Percentiles rank a stretch among this genome's conserved stretches.
These are phyloP conservation scores for Catharus ustulatus DNA, from an alignment of 2,797 vertebrate genomes.

Conservation along the genomic window DNA sequence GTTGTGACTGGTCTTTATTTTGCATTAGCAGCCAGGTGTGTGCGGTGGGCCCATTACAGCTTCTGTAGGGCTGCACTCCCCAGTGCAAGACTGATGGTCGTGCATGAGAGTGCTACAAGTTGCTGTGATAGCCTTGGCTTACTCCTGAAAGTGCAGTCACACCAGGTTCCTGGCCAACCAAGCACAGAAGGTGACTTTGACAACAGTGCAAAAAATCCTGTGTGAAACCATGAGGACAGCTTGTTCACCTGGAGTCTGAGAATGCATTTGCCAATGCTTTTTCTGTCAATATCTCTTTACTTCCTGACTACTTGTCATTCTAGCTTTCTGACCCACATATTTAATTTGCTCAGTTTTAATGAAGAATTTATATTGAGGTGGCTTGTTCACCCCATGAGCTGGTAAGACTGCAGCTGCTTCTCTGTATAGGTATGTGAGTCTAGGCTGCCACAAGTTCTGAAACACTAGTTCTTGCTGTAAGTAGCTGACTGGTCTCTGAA, in stretches of 20 bases:
- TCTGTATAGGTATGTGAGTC: not conserved
- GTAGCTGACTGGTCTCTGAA: not conserved
- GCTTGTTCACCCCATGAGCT: not conserved
- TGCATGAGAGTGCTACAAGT: not conserved
- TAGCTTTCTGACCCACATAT: not conserved
- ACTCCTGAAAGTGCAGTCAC: accelerated
- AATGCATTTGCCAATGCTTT: not conserved
- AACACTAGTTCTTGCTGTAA: not conserved
- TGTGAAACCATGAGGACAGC: not conserved
- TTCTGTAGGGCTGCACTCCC: not conserved
- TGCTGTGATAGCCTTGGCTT: not conserved
- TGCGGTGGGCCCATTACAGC: not conserved
- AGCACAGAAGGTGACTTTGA: not conserved
- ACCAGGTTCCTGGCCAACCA: not conserved
- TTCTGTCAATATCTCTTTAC: not conserved
- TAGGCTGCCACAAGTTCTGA: not conserved
- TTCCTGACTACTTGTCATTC: not conserved
- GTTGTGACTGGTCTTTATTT: not conserved
- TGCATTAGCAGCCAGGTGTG: not conserved
- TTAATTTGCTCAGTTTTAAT: not conserved
- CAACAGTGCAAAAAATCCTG: not conserved
- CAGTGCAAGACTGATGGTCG: too few relatives aligned
- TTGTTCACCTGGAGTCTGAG: not conserved
- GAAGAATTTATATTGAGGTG: not conserved
- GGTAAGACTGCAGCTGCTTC: not conserved